Evolutionary conservation across 2,888 invertebrate genomes (phyloP), one percentile per base, ranked within the genome.

Genomic region (Oegoconia quadripuncta): DNA sequence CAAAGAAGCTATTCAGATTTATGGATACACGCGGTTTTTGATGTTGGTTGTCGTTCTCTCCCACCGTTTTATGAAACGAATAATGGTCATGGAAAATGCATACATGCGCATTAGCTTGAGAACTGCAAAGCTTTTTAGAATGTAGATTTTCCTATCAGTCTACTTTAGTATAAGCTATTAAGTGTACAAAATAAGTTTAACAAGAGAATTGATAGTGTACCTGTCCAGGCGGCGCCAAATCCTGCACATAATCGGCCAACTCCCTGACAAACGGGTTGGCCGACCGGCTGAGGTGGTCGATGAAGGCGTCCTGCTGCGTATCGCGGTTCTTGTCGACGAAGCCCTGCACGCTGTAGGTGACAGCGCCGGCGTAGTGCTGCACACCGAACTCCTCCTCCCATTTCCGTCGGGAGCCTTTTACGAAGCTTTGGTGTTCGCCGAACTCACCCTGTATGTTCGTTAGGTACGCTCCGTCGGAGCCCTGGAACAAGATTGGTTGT

Each of bases 381-480:
- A 97, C 92, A 0, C 96, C 95, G 62, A 97, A 97, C 74, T 97
- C 95, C 8, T 92, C 93, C 69, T 96, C 96, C 97, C 97, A 97
- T 57, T 93, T 93, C 9, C 97, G 88, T 0, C 96, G 90, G 63
- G 97, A 96, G 0, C 96, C 92, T 74, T 96, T 96, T 1, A 95
- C 92, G 74, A 96, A 97, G 74, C 93, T 91, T 32, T 93, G 90
- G 72, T 97, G 95, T 22, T 83, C 89, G 52, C 95, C 95, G 69
- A 97, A 97, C 74, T 97, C 97, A 15, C 92, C 86, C 74, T 97
- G 96, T 36, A 97, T 89, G 84, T 97, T 97, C 7, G 93, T 93
- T 48, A 97, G 89, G 73, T 96, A 97, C 0, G 96, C 95, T 42
- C 92, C 89, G 75, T 97, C 97, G 3, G 94, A 96, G 34, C 97